These are phyloP conservation scores for Bolinopsis microptera DNA, from an alignment of 37 sponge, comb jelly and placozoan genomes.

Conservation along the genomic window DNA sequence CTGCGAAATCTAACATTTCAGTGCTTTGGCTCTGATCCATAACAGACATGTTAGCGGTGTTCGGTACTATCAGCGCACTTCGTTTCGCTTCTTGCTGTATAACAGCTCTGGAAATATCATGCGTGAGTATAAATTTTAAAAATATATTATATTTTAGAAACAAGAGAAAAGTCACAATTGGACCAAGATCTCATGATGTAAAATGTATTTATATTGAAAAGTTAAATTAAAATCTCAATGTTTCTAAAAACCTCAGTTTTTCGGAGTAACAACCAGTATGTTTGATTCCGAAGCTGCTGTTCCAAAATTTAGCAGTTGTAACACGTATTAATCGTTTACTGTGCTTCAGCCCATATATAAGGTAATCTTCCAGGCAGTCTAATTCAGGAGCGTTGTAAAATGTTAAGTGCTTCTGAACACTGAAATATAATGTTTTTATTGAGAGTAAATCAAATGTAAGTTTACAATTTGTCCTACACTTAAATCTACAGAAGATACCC, in stretches of 20 bases:
- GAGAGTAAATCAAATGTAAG: no score
- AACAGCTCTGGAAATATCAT: conserved; percentile 17
- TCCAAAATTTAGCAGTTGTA: conserved; percentile 26
- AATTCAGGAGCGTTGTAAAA: background rate
- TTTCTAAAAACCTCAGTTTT: conserved; percentile 7
- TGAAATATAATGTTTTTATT: no score
- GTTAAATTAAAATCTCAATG: background rate
- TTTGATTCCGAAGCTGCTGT: background rate
- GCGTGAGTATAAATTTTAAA: no score
- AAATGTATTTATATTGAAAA: no score
- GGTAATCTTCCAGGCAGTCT: conserved; percentile 10
- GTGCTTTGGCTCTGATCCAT: background rate
- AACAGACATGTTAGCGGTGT: background rate
- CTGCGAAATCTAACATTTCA: background rate
- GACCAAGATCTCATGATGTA: no score
- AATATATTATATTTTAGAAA: no score
- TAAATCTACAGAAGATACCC: background rate
- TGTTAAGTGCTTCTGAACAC: conserved; percentile 26
- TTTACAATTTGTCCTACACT: no score
- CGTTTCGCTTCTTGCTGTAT: conserved; percentile 21
- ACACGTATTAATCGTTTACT: background rate
- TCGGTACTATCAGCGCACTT: conserved; percentile 47
- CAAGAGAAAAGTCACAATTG: no score
- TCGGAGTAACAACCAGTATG: background rate
- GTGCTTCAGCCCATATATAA: background rate